Conservation (phyloP, 2,797 vertebrate genomes). For the Novumbra hubbsi region DNA sequence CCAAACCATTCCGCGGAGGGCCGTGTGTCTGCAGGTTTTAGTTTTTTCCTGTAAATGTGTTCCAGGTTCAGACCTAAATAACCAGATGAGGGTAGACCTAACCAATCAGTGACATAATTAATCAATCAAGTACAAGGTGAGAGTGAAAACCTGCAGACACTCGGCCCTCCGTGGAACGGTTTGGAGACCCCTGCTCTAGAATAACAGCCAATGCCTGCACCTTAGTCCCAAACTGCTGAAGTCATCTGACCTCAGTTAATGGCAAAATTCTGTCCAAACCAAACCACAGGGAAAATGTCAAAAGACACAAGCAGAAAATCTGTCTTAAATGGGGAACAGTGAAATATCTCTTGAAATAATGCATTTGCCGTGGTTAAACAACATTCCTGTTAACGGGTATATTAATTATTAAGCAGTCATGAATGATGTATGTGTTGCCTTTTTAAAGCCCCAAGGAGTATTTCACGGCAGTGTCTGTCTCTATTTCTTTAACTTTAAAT, state of each 20-base stretch:
- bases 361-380: constrained; percentile 37
- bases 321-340: constrained; percentile 27
- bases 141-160: too few species aligned
- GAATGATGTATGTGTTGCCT: constrained; percentile 48
- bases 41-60: too few species aligned
- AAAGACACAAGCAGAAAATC: neutral
- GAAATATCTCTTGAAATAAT: constrained; percentile 51
- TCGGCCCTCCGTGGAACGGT: too few species aligned
- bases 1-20: neutral
- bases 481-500: constrained; percentile 21
- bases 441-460: constrained; percentile 34
- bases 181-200: too few species aligned
- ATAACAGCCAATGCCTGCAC: too few species aligned
- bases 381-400: constrained; percentile 38
- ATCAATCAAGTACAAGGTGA: too few species aligned
- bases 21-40: too few species aligned
- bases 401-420: constrained; percentile 54
- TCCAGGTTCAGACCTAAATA: too few species aligned
- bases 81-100: too few species aligned
- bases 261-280: neutral
- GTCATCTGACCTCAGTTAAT: too few species aligned
- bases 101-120: too few species aligned
- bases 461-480: constrained; percentile 44
- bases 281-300: neutral
- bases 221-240: too few species aligned